Evolutionary conservation across 2,888 invertebrate species (phyloP).

Genomic region (Zaprionus obscuricornis): DNA sequence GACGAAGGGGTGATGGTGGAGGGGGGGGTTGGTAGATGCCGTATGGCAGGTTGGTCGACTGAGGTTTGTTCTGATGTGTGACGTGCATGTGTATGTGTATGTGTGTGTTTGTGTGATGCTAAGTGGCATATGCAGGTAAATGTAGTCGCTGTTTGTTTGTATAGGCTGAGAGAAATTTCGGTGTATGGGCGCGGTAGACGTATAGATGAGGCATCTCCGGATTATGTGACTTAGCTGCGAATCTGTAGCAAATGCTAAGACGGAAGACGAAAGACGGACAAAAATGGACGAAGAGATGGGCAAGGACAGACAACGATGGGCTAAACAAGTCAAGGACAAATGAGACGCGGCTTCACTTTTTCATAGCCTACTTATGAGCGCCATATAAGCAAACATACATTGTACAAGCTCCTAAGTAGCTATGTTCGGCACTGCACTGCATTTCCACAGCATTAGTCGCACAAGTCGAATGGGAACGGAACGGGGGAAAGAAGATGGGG

Average conservation of each 20-base stretch:
- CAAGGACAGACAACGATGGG: no score
- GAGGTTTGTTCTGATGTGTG: neutral
- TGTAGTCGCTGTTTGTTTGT: constrained; percentile 33
- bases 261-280: no score
- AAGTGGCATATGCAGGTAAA: constrained; percentile 57
- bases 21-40: no score
- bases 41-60: no score
- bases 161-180: constrained; percentile 27
- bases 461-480: no score
- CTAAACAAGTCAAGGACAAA: constrained; percentile 52
- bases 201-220: constrained; percentile 42
- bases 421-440: no score
- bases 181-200: no score
- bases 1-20: no score
- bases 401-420: no score
- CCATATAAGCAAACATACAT: no score
- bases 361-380: constrained; percentile 45
- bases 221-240: constrained; percentile 57
- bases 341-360: constrained; percentile 32
- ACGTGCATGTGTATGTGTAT: constrained; percentile 3
- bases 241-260: constrained; percentile 39
- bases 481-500: neutral
- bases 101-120: constrained; percentile 25
- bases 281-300: no score
- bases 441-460: no score